phyloP scores from a whole-genome alignment of 2,797 vertebrate genomes.

The Pyrrhura leucotis region DNA sequence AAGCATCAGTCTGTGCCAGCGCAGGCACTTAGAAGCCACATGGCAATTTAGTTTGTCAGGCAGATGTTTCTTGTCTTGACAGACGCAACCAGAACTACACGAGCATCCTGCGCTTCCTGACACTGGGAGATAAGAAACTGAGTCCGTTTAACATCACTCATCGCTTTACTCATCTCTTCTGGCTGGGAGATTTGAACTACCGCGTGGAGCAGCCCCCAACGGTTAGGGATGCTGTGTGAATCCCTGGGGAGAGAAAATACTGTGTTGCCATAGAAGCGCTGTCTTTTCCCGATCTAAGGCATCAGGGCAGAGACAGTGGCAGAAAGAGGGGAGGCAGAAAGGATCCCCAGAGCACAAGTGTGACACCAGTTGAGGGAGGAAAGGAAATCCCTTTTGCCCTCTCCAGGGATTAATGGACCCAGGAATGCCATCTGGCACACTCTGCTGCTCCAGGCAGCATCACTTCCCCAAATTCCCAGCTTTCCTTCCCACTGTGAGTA shows the following conservation, averaged over 20 bases:
- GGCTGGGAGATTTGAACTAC: slow-evolving; percentile 97
- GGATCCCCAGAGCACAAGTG: background rate
- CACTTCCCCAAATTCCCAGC: background rate
- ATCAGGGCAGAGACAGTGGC: background rate
- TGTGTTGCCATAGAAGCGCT: background rate
- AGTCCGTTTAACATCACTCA: slow-evolving; percentile 94
- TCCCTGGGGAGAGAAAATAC: background rate
- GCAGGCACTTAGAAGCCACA: background rate
- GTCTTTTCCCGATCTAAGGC: background rate
- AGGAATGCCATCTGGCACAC: background rate
- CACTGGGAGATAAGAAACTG: slow-evolving; percentile 93
- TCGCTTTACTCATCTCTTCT: slow-evolving; percentile 97
- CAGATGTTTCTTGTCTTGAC: slow-evolving; percentile 51
- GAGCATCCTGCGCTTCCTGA: slow-evolving; percentile 92
- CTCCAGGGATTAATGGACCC: background rate
- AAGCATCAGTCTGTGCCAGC: background rate
- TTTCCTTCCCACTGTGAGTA: background rate
- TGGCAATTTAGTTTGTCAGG: background rate
- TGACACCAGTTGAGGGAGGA: background rate
- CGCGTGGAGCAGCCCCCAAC: slow-evolving; percentile 86
- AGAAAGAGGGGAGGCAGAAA: background rate
- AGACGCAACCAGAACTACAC: slow-evolving; percentile 97
- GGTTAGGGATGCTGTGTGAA: slow-evolving; percentile 28
- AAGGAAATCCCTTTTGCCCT: background rate
- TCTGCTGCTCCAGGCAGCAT: background rate